These are phyloP conservation scores for Hetaerina titia DNA, from an alignment of 2,888 invertebrate genomes.

Conservation along the genomic window DNA sequence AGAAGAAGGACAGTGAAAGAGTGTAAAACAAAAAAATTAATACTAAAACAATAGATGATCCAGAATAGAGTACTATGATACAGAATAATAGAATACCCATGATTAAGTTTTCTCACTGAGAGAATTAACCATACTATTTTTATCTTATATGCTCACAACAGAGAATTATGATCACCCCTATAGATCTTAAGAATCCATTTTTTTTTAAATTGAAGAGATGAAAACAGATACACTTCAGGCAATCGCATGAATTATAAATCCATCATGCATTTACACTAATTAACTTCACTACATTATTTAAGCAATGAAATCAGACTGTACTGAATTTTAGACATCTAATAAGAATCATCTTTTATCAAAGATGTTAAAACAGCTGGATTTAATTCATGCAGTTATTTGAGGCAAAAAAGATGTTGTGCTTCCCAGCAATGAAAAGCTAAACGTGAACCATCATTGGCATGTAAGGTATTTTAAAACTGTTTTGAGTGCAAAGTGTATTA, in stretches of 20 bases:
- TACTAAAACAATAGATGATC: background rate
- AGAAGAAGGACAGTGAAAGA: background rate
- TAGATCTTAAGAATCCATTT: background rate
- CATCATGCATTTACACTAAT: background rate
- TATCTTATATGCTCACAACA: background rate
- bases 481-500: background rate
- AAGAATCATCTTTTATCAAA: constrained; percentile 1
- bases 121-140: background rate
- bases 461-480: background rate
- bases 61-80: no score
- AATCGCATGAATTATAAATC: background rate
- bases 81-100: background rate
- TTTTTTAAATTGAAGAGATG: background rate
- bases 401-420: constrained; percentile 42
- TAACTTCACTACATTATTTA: background rate
- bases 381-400: constrained; percentile 53
- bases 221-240: background rate
- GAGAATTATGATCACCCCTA: background rate
- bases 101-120: no score
- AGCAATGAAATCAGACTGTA: background rate
- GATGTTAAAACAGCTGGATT: background rate
- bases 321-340: background rate
- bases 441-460: background rate
- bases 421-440: background rate
- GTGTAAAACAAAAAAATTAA: background rate